phyloP scores from a whole-genome alignment of 2,888 invertebrate species.

The Drosophila ezoana region DNA sequence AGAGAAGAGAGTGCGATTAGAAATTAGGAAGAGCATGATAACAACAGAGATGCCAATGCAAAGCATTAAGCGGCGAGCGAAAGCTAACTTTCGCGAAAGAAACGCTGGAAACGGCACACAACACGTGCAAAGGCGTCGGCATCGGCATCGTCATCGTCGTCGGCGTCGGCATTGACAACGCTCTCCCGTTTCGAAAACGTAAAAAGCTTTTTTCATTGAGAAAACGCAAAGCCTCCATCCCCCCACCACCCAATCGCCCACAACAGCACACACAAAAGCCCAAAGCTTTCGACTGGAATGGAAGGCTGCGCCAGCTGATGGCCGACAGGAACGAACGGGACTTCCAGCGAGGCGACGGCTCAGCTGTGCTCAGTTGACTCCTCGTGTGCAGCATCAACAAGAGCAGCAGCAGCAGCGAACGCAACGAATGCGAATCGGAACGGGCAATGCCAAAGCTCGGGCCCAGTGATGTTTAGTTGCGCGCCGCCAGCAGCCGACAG shows the following conservation, averaged over 20 bases:
- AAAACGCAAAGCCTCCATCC: slow-evolving; percentile 30
- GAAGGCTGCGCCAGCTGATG: slow-evolving; percentile 47
- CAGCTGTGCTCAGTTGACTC: slow-evolving; percentile 38
- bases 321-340: slow-evolving; percentile 24
- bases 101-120: slow-evolving; percentile 40
- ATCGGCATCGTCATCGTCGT: slow-evolving; percentile 12
- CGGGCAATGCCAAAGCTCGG: slow-evolving; percentile 33
- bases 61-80: slow-evolving; percentile 4
- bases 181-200: slow-evolving; percentile 35
- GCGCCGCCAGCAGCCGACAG: slow-evolving; percentile 75
- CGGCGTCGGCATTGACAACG: slow-evolving; percentile 57
- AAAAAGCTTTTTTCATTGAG: slow-evolving; percentile 61
- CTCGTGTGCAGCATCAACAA: slow-evolving; percentile 42
- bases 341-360: slow-evolving; percentile 36
- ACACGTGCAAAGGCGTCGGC: slow-evolving; percentile 41
- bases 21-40: slow-evolving; percentile 6
- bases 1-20: not conserved
- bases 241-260: not conserved
- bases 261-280: not conserved
- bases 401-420: slow-evolving; percentile 12
- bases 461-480: slow-evolving; percentile 56
- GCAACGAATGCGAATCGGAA: slow-evolving; percentile 28
- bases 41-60: slow-evolving; percentile 40
- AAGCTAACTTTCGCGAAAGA: slow-evolving; percentile 4
- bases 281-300: slow-evolving; percentile 38